These are phyloP conservation scores for Turdus rufiventris DNA, from an alignment of 2,113 vertebrate genomes.

Conservation along the genomic window DNA sequence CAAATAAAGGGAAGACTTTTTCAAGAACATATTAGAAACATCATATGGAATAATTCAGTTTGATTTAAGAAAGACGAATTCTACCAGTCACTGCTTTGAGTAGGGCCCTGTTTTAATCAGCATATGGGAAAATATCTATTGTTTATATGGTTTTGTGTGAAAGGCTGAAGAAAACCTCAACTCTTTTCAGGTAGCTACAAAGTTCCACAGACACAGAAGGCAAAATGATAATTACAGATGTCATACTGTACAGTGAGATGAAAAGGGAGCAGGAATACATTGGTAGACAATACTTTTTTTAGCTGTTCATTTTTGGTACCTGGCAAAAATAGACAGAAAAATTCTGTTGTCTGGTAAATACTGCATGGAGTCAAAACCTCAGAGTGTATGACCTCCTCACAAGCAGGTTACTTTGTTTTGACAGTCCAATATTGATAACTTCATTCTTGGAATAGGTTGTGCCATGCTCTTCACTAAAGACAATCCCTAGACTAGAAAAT, in stretches of 20 bases:
- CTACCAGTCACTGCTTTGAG: background rate
- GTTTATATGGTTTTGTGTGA: background rate
- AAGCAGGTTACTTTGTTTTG: background rate
- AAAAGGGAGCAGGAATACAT: background rate
- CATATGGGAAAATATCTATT: background rate
- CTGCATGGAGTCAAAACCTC: background rate
- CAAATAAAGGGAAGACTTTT: background rate
- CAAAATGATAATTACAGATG: background rate
- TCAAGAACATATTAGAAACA: background rate
- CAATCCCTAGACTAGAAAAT: background rate
- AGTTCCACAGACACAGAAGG: background rate
- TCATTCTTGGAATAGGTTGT: background rate
- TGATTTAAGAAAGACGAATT: background rate
- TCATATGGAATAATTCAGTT: background rate
- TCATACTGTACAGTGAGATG: background rate
- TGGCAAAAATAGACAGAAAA: background rate
- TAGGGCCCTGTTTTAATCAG: background rate
- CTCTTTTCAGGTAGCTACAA: background rate
- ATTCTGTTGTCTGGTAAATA: background rate
- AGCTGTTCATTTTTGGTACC: background rate
- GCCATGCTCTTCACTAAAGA: background rate
- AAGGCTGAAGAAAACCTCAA: background rate
- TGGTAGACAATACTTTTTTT: background rate
- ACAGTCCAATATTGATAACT: background rate
- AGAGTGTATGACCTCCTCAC: background rate